These are phyloP conservation scores for Calliphora vicina DNA, from an alignment of 1,140 invertebrate species.

Conservation along the genomic window DNA sequence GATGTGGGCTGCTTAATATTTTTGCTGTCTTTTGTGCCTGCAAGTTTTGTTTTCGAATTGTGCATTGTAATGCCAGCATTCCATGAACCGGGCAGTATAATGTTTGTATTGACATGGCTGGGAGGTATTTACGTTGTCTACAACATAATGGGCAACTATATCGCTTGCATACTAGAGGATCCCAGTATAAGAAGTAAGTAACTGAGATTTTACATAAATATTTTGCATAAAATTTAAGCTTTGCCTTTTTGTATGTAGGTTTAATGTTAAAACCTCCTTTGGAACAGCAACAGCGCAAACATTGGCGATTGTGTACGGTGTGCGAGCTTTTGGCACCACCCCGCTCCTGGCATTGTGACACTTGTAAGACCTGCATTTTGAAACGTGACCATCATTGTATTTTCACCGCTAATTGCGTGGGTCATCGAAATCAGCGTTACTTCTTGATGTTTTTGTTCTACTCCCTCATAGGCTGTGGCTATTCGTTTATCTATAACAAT, in stretches of 20 bases:
- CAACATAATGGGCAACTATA: conserved; percentile 69
- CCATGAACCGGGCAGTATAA: conserved; percentile 61
- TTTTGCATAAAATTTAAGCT: too few species aligned
- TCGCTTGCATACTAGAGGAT: conserved; percentile 56
- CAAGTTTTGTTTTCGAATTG: conserved; percentile 66
- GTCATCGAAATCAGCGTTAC: conserved; percentile 87
- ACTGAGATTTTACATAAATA: neutral
- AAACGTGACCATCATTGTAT: conserved; percentile 95
- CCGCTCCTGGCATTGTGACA: conserved; percentile 87
- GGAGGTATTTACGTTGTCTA: conserved; percentile 68
- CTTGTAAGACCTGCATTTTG: conserved; percentile 82
- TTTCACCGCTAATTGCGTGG: conserved; percentile 89
- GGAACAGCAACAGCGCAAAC: conserved; percentile 11
- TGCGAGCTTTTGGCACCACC: conserved; percentile 79
- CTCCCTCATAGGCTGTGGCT: conserved; percentile 76
- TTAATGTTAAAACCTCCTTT: conserved; percentile 30
- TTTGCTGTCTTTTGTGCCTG: conserved; percentile 53
- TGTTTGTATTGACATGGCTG: conserved; percentile 64
- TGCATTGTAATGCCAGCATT: conserved; percentile 73
- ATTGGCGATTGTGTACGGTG: conserved; percentile 44
- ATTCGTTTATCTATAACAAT: conserved; percentile 75
- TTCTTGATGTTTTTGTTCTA: conserved; percentile 85
- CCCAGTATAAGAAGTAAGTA: conserved; percentile 52
- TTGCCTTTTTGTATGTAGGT: conserved; percentile 27
- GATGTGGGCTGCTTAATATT: conserved; percentile 52